Conservation (phyloP, 2,888 invertebrate species). For the Cephus runcator region DNA sequence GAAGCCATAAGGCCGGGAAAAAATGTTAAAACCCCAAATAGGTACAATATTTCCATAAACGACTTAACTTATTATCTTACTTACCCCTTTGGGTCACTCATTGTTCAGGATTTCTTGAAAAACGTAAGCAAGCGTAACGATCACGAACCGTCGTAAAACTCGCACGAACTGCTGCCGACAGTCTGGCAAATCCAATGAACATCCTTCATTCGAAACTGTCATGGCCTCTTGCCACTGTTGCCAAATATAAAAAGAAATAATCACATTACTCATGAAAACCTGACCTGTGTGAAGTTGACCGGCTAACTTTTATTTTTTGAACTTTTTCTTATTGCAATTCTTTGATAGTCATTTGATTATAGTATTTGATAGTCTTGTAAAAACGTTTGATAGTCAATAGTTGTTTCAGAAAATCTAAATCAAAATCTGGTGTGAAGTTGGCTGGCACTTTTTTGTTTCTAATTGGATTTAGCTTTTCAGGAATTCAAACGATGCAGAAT, state of each 20-base stretch:
- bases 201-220: slow-evolving; percentile 6
- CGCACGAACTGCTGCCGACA: background rate
- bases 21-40: background rate
- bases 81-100: slow-evolving; percentile 61
- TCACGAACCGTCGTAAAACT: slow-evolving; percentile 8
- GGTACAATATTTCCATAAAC: background rate
- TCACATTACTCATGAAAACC: background rate
- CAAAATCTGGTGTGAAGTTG: no score
- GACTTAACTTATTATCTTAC: slow-evolving; percentile 15
- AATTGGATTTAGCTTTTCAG: no score
- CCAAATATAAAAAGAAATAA: background rate
- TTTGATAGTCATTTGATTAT: no score
- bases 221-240: background rate
- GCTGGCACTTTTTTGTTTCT: no score
- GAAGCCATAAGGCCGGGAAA: background rate
- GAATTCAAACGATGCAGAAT: no score
- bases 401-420: no score
- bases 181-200: slow-evolving; percentile 2
- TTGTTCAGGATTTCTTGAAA: slow-evolving; percentile 39
- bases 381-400: no score
- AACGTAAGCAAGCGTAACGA: slow-evolving; percentile 37
- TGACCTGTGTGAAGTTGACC: no score
- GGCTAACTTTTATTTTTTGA: no score
- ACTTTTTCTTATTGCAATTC: no score
- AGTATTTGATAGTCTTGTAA: no score